Base-by-base conservation (phyloP, 2,888 invertebrate genomes). In the Sericinus montela region DNA sequence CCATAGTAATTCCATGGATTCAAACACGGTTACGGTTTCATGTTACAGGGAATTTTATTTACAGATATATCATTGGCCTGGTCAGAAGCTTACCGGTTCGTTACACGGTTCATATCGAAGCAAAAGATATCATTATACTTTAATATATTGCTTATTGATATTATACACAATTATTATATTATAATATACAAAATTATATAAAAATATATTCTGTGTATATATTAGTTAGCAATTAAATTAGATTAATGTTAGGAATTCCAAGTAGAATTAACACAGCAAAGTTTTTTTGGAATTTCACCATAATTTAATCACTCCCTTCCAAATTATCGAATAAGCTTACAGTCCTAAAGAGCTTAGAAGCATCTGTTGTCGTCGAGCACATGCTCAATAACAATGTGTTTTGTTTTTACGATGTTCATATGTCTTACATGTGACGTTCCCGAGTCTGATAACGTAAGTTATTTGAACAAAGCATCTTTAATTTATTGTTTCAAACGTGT, bases 381-480 rank as follows among this genome's bases (percentile, higher is more conserved):
- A 35, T 49, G 44, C 44, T 35, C 29, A 39, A 48, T 39, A 32
- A 44, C 38, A 44, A 29, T n/a, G 14, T 15, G 25, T 34, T 43
- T 39, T 48, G 34, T 48, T 48, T 49, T 44, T 39, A 49, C 44
- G 49, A 44, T 14, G 29, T 16, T 49, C 49, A 49, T 35, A 44
- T 49, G 49, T 49, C 44, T 44, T 23, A 34, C 44, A 49, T 44
- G 29, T 49, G 44, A 44, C 39, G 40, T 35, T 28, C 39, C 23
- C 25, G n/a, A 23, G 35, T 2, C 28, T 32, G 7, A 13, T 35
- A 45, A 36, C 8, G 43, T 36, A 25, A n/a, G 23, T 28, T 16
- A 6, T 7, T 29, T 15, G 15, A 7, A 29, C 29, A n/a, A 29
- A 7, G 6, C 11, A 13, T 9, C 34, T 13, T 34, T 34, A 6